These are phyloP conservation scores for Poeciliopsis turneri DNA, from an alignment of 2,797 vertebrate species.

Conservation along the genomic window DNA sequence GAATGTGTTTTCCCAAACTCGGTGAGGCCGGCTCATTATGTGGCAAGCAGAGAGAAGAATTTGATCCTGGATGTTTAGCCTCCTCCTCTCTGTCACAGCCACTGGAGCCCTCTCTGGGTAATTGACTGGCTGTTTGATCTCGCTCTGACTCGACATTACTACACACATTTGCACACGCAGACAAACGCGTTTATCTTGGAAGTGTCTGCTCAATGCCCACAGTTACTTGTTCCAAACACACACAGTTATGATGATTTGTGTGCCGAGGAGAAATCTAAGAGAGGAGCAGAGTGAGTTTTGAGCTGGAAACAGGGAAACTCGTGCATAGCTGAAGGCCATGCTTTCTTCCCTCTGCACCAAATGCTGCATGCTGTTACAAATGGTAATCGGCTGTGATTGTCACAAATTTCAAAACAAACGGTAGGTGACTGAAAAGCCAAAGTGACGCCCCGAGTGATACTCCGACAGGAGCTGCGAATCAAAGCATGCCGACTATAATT, in stretches of 20 bases:
- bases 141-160: slow-evolving; percentile 61
- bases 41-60: slow-evolving; percentile 68
- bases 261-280: slow-evolving; percentile 65
- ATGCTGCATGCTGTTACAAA: slow-evolving; percentile 77
- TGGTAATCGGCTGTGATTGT: slow-evolving; percentile 82
- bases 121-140: slow-evolving; percentile 79
- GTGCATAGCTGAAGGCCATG: slow-evolving; percentile 78
- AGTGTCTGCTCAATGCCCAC: slow-evolving; percentile 39
- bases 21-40: slow-evolving; percentile 60
- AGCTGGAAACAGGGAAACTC: slow-evolving; percentile 75
- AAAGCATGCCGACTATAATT: slow-evolving; percentile 85
- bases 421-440: slow-evolving; percentile 83
- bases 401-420: slow-evolving; percentile 83
- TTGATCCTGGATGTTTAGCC: slow-evolving; percentile 77
- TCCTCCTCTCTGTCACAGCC: slow-evolving; percentile 73
- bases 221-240: slow-evolving; percentile 23
- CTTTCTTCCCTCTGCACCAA: slow-evolving; percentile 76
- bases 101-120: slow-evolving; percentile 79
- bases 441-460: slow-evolving; percentile 79
- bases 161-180: slow-evolving; percentile 49
- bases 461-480: slow-evolving; percentile 76
- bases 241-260: slow-evolving; percentile 68
- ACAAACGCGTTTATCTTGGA: slow-evolving; percentile 38
- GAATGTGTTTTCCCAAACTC: slow-evolving; percentile 44
- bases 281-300: slow-evolving; percentile 61